Base-by-base conservation (phyloP, 1,140 invertebrate genomes). In the Mercenaria mercenaria region DNA sequence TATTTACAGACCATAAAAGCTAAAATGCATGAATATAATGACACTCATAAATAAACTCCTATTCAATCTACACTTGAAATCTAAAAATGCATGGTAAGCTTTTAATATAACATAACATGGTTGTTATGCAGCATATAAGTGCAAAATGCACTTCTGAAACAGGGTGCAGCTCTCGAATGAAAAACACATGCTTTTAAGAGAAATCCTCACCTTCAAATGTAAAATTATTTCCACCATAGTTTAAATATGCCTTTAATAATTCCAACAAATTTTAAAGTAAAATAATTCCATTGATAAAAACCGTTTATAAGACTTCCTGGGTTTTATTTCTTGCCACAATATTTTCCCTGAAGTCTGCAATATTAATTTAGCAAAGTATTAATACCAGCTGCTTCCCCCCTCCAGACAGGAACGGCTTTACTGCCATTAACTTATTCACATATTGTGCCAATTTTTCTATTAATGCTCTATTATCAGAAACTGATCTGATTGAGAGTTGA, bases 371-470 rank as follows among this genome's bases (percentile, higher is more conserved):
- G 34, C 0, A 34, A 37, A 59, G 23, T 8, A 72, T 72, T 20
- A 32, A 4, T 39, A 34, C 18, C 67, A 72, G 67, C 67, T 72
- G 67, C 34, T 20, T 20, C 11, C 4, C 34, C 2, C 10, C 67
- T n/a, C n/a, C 59, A 64, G 59, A 29, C 59, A 64, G 23, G 26
- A 1, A 4, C 26, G 26, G 59, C 29, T 64, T 11, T 29, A 64
- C n/a, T 64, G 26, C 20, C 20, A 64, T 26, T 39, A 72, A 20
- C 23, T 26, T 34, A 72, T 72, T 72, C 67, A 72, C 37, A 72
- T 72, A 39, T 41, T 72, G 34, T 72, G 67, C 67, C 67, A 72
- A 72, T 72, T 72, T 41, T 23, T 37, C 67, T 39, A 72, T 72
- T 72, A 72, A 72, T 72, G 67, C 37, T 10, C 34, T 29, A 72